Evolutionary conservation across 1,140 invertebrate genomes (phyloP), one percentile per base, ranked within the genome.

Genomic region (Drosophila leontia): DNA sequence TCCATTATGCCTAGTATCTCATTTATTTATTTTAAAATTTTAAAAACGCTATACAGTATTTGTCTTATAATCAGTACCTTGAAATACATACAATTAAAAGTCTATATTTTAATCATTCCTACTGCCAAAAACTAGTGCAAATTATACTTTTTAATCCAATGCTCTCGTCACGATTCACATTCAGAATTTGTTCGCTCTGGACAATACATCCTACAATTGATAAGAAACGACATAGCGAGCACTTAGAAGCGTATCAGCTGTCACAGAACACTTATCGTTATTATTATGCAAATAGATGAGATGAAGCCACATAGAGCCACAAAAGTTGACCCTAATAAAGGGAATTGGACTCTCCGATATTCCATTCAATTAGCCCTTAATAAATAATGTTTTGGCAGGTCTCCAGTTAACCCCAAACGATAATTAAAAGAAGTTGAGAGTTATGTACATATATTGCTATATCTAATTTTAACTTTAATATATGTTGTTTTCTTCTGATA

Each of bases 251-350:
- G 34, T 47, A 37, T 41, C 44, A 37, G 32, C 32, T 15, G 19
- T 4, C 51, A 23, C 41, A 68, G 15, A 37, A 34, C 37, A 58
- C 65, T 29, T 35, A 34, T 72, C 19, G 45, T 39, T 53, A 39
- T 53, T 60, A 55, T 26, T 56, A 69, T 69, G 50, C 23, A 57
- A 42, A 44, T 47, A 55, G 26, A 64, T 37, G 34, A 19, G 13
- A 39, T 39, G 34, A 53, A 37, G 15, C 32, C 29, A 45, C 13
- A 15, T 35, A 48, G 11, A 47, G 55, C 26, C 44, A 77, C 39
- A 68, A 17, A 60, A 44, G 39, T 58, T 78, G 59, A 71, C 64
- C 74, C 34, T 37, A 78, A 56, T 53, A 55, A 58, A 35, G 19
- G 15, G n/a, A 53, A 32, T 34, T 23, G 11, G 42, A 15, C 32